Conservation (phyloP, 1,140 invertebrate species). For the Drosophila teissieri region DNA sequence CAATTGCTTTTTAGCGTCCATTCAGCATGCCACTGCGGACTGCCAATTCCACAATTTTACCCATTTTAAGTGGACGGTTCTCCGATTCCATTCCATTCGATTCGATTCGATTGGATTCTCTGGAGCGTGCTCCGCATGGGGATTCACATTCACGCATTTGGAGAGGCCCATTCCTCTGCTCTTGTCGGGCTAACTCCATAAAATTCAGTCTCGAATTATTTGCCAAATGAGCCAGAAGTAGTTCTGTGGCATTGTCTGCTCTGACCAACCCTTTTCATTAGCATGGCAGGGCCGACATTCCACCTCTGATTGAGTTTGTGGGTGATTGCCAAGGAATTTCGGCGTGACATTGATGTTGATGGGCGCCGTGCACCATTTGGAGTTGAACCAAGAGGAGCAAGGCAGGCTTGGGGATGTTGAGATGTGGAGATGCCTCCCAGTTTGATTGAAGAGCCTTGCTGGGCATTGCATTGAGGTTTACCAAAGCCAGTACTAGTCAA, state of each 20-base stretch:
- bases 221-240: slow-evolving; percentile 72
- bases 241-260: slow-evolving; percentile 43
- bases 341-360: slow-evolving; percentile 54
- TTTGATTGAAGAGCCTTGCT: slow-evolving; percentile 33
- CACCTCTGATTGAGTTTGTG: slow-evolving; percentile 40
- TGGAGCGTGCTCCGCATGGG: slow-evolving; percentile 28
- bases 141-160: slow-evolving; percentile 30
- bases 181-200: slow-evolving; percentile 40
- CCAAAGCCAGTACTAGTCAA: slow-evolving; percentile 34
- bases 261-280: slow-evolving; percentile 59
- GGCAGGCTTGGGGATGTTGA: neutral
- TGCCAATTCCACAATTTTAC: slow-evolving; percentile 24
- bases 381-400: neutral
- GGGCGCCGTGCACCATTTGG: slow-evolving; percentile 50
- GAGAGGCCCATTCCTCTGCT: neutral
- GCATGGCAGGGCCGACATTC: slow-evolving; percentile 40
- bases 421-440: neutral
- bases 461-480: slow-evolving; percentile 20
- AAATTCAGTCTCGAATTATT: slow-evolving; percentile 54
- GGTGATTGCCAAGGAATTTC: slow-evolving; percentile 28
- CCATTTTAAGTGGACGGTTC: slow-evolving; percentile 45
- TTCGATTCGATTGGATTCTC: slow-evolving; percentile 49
- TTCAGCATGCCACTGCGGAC: slow-evolving; percentile 29
- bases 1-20: slow-evolving; percentile 68
- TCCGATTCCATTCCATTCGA: slow-evolving; percentile 16